Conservation (phyloP, 1,140 invertebrate genomes). For the Phymorhynchus buccinoides region DNA sequence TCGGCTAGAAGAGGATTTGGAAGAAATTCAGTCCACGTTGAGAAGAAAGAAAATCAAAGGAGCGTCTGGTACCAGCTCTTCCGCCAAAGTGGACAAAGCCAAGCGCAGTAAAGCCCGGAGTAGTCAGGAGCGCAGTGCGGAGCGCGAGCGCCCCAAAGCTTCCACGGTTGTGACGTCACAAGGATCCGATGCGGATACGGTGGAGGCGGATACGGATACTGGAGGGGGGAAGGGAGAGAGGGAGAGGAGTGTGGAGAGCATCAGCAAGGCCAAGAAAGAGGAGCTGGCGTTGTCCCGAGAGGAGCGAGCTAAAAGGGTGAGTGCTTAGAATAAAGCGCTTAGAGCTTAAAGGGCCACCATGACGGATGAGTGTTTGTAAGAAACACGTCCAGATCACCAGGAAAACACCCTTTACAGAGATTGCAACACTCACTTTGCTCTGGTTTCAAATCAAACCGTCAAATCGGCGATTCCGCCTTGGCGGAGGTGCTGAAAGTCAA, state of each 20-base stretch:
- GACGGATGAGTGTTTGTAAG: too few species aligned
- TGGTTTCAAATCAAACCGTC: too few species aligned
- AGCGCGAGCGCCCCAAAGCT: background rate
- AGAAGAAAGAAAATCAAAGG: background rate
- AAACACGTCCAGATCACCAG: too few species aligned
- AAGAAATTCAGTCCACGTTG: slow-evolving; percentile 2
- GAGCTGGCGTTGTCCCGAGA: slow-evolving; percentile 27
- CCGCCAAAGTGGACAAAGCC: background rate
- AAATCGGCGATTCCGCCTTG: too few species aligned
- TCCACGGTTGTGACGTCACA: background rate
- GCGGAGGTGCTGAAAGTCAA: too few species aligned
- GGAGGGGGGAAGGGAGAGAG: background rate
- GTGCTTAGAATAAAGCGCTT: background rate
- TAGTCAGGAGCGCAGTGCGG: background rate
- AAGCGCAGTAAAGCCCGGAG: slow-evolving; percentile 8
- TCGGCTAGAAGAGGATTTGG: background rate
- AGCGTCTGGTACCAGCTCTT: background rate
- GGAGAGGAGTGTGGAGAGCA: background rate
- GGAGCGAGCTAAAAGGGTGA: slow-evolving; percentile 33
- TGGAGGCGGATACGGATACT: slow-evolving; percentile 24
- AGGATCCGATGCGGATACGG: background rate
- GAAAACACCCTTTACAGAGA: too few species aligned
- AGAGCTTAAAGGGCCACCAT: too few species aligned
- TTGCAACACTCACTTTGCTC: too few species aligned
- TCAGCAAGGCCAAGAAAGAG: slow-evolving; percentile 34